These are phyloP conservation scores for Pyrochroa serraticornis DNA, from an alignment of 2,888 invertebrate genomes.

Conservation along the genomic window DNA sequence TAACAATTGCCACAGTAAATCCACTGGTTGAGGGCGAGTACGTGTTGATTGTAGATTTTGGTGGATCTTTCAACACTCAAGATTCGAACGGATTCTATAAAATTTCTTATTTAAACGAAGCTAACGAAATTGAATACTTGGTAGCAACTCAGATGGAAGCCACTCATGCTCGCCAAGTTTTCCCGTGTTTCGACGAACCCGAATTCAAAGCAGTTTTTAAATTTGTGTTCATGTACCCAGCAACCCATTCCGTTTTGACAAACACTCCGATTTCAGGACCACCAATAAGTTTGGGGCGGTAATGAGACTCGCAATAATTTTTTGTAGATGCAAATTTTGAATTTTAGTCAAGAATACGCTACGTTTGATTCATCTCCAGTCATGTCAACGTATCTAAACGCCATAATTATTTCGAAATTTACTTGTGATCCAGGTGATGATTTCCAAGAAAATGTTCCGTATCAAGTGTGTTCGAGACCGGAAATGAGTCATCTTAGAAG, in stretches of 20 bases:
- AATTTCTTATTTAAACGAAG: constrained; percentile 30
- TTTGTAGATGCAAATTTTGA: background rate
- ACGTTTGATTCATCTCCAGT: constrained; percentile 16
- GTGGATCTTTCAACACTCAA: constrained; percentile 27
- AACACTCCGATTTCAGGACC: background rate
- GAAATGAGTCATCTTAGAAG: background rate
- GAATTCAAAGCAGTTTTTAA: constrained; percentile 36
- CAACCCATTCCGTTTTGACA: background rate
- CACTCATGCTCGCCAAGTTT: constrained; percentile 34
- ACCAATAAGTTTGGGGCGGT: background rate
- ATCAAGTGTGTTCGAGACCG: constrained; percentile 3
- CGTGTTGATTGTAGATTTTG: constrained; percentile 12
- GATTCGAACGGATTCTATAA: constrained; percentile 40
- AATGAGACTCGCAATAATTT: background rate
- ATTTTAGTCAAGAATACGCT: background rate
- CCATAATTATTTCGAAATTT: constrained; percentile 37
- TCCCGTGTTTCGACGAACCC: constrained; percentile 44
- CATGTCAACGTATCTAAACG: constrained; percentile 38
- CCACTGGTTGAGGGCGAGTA: background rate
- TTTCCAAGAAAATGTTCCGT: constrained; percentile 11
- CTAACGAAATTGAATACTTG: constrained; percentile 26
- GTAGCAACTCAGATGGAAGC: constrained; percentile 40
- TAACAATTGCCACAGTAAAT: background rate
- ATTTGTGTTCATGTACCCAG: constrained; percentile 25
- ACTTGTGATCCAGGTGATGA: constrained; percentile 29